Evolutionary conservation across 2,113 vertebrate genomes (phyloP).

Genomic region (Fregetta grallaria): DNA sequence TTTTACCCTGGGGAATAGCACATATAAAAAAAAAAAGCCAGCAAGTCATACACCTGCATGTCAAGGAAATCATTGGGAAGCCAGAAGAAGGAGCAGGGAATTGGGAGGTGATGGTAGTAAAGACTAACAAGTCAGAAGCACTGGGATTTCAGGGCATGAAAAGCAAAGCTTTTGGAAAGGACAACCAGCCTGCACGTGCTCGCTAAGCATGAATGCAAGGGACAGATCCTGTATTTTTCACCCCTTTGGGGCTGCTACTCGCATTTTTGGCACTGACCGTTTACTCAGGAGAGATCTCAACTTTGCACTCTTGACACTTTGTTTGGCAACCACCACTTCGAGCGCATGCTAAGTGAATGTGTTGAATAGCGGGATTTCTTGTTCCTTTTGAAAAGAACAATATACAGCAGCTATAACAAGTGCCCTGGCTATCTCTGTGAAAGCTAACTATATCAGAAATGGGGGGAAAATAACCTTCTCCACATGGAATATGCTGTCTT

Average conservation of each 20-base stretch:
- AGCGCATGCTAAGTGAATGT: not conserved
- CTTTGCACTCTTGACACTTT: not conserved
- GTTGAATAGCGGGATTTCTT: not conserved
- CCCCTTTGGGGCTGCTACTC: not conserved
- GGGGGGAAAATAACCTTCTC: not conserved
- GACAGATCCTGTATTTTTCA: not conserved
- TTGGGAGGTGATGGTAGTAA: not conserved
- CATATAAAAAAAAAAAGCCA: not conserved
- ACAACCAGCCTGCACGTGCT: not conserved
- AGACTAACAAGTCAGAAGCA: not conserved
- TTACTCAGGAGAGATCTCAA: not conserved
- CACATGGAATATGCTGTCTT: not conserved
- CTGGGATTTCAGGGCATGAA: not conserved
- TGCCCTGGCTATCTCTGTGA: not conserved
- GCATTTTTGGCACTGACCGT: not conserved
- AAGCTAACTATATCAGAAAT: not conserved
- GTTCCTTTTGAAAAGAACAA: not conserved
- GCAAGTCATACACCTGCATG: not conserved
- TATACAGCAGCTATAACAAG: not conserved
- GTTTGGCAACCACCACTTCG: not conserved
- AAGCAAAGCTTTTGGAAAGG: not conserved
- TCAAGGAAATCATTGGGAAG: not conserved
- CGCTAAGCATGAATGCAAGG: fast-evolving
- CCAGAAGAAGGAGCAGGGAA: not conserved
- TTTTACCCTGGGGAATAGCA: not conserved